Base-by-base conservation (phyloP, 2,888 invertebrate species). In the Volucella bombylans region DNA sequence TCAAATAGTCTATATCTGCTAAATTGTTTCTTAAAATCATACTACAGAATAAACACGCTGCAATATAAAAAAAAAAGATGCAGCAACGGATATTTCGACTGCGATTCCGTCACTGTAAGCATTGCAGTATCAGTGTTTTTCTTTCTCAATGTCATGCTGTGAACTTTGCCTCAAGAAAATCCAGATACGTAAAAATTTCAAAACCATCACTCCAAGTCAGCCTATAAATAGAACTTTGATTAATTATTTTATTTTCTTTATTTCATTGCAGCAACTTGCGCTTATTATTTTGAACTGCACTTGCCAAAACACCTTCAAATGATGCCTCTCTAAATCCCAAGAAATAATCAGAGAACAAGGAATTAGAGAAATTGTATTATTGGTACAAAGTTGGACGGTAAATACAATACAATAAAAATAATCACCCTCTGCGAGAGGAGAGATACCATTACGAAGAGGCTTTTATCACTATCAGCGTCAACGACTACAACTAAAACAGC, bases 401-500 rank as follows among this genome's bases (percentile, higher is more conserved):
- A 41, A 77, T 15, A 68, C 18, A 38, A 57, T 41, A 23, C 18
- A 23, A 23, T 23, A 23, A 23, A 23, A 23, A 3, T 1, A 23
- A 23, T 23, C 52, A 62, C 31, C 50, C 41, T 23, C 52, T 23
- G 43, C 6, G 31, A 0, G 6, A 31, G 31, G 6, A 31, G 59
- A 61, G 39, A n/a, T 49, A 50, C 67, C 50, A n/a, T n/a, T n/a
- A n/a, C n/a, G n/a, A 65, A 41, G 64, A 72, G 31, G 31, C 31
- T 31, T 31, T 6, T 6, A 31, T 31, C 31, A 31, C 31, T 71
- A 54, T 65, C 18, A 23, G 18, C 18, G 18, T 23, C 64, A 65
- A 47, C 45, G 57, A 72, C 31, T 52, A 49, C 61, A 81, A 64
- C 31, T 57, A 81, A 61, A 61, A 14, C 77, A 65, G 57, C 47